A percentile compares a stretch with the other conserved stretches of the same genome.
Conservation (phyloP, 2,888 invertebrate species). For the Drosophila paucipuncta region DNA sequence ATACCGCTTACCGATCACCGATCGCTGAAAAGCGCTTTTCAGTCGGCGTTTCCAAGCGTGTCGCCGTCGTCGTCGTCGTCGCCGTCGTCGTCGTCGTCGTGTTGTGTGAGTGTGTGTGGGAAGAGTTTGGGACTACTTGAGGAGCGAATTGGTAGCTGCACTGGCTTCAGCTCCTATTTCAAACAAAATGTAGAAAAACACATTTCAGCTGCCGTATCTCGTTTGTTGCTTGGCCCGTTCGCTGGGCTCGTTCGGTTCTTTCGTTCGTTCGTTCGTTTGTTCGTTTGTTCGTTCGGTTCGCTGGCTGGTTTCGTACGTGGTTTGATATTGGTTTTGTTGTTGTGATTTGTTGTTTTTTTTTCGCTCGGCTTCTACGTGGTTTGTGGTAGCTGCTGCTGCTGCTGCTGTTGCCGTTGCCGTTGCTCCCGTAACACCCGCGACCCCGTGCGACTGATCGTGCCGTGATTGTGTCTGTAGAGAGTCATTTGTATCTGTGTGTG, state of each 20-base stretch:
- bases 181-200: slow-evolving; percentile 85
- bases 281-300: slow-evolving; percentile 10
- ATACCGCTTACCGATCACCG: slow-evolving; percentile 12
- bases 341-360: slow-evolving; percentile 33
- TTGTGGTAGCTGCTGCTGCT: slow-evolving; percentile 70
- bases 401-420: slow-evolving; percentile 65
- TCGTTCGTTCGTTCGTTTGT: slow-evolving; percentile 6
- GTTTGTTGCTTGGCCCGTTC: slow-evolving; percentile 50
- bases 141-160: slow-evolving; percentile 86
- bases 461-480: slow-evolving; percentile 61
- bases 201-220: slow-evolving; percentile 84
- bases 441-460: slow-evolving; percentile 68
- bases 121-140: slow-evolving; percentile 86
- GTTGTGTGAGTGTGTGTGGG: slow-evolving; percentile 81
- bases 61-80: slow-evolving; percentile 32
- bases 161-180: slow-evolving; percentile 86
- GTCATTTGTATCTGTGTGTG: slow-evolving; percentile 15
- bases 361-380: slow-evolving; percentile 72
- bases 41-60: slow-evolving; percentile 53
- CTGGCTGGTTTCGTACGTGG: slow-evolving; percentile 36
- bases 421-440: slow-evolving; percentile 75
- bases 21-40: slow-evolving; percentile 73
- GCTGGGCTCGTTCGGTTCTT: slow-evolving; percentile 29
- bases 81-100: slow-evolving; percentile 37
- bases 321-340: slow-evolving; percentile 29